phyloP scores from a whole-genome alignment of 2,113 vertebrate species.

The Nettapus auritus region DNA sequence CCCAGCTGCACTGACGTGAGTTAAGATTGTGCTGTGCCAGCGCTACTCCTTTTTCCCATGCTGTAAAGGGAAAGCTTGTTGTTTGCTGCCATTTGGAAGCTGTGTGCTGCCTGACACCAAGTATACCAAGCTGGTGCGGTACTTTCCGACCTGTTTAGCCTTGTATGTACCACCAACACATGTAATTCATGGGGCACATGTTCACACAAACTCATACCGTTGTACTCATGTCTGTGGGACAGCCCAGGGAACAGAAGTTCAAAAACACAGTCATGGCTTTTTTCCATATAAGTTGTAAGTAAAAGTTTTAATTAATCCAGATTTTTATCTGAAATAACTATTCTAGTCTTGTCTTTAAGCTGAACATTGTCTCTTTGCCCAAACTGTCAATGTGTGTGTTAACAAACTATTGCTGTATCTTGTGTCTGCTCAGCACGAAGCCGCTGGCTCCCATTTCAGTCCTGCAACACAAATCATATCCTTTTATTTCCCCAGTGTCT shows the following conservation, averaged over 20 bases:
- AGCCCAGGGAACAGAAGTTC: neutral
- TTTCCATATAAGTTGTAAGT: neutral
- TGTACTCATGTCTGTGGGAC: neutral
- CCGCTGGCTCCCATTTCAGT: neutral
- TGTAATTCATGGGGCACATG: neutral
- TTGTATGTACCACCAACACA: rapidly evolving
- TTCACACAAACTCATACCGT: too few relatives aligned
- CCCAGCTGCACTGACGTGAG: rapidly evolving
- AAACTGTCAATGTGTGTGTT: neutral
- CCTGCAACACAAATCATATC: neutral
- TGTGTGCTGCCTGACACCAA: neutral
- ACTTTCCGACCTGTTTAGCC: neutral
- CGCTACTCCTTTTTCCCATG: neutral
- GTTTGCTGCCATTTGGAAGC: neutral
- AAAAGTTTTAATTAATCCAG: neutral
- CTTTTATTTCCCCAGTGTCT: neutral
- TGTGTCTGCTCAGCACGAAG: neutral
- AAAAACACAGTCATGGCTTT: neutral
- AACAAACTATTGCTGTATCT: neutral
- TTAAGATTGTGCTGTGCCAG: neutral
- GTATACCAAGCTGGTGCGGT: neutral
- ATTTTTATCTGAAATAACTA: neutral
- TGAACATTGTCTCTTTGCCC: neutral
- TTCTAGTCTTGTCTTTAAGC: neutral
- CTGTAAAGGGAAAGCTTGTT: neutral